Evolutionary conservation across 2,113 vertebrate genomes (phyloP).

Genomic region (Saccopteryx bilineata): DNA sequence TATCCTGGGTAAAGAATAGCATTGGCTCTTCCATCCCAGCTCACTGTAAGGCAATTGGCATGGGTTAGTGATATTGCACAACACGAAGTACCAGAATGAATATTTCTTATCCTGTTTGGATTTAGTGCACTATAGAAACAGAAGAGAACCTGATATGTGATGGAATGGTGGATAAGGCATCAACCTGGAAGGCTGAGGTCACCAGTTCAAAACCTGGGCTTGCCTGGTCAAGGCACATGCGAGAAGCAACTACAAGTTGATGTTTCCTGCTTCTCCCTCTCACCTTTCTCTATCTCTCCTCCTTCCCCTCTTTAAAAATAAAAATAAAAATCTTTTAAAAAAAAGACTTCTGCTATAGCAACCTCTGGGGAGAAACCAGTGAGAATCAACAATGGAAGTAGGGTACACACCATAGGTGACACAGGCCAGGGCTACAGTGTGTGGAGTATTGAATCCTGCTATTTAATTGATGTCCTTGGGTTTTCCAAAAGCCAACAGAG

Average conservation of each 20-base stretch:
- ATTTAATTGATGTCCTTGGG: neutral
- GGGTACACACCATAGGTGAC: neutral
- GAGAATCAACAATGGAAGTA: neutral
- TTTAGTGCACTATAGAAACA: constrained; percentile 15
- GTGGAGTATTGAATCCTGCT: neutral
- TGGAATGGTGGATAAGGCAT: no score
- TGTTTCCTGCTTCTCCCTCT: no score
- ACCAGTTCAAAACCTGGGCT: no score
- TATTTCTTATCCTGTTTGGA: constrained; percentile 14
- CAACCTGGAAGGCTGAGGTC: no score
- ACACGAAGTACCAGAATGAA: neutral
- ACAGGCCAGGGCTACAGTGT: neutral
- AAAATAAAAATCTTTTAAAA: no score
- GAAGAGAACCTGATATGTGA: neutral
- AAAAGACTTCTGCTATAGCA: neutral
- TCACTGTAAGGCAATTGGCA: neutral
- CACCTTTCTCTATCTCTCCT: no score
- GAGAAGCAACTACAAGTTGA: no score
- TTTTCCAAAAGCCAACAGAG: neutral
- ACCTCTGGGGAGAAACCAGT: neutral
- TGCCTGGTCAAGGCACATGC: no score
- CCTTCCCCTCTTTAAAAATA: no score
- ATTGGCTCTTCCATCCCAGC: neutral
- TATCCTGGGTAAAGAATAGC: neutral
- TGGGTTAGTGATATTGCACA: neutral